phyloP scores from a whole-genome alignment of 2,797 vertebrate genomes.

The Novumbra hubbsi region DNA sequence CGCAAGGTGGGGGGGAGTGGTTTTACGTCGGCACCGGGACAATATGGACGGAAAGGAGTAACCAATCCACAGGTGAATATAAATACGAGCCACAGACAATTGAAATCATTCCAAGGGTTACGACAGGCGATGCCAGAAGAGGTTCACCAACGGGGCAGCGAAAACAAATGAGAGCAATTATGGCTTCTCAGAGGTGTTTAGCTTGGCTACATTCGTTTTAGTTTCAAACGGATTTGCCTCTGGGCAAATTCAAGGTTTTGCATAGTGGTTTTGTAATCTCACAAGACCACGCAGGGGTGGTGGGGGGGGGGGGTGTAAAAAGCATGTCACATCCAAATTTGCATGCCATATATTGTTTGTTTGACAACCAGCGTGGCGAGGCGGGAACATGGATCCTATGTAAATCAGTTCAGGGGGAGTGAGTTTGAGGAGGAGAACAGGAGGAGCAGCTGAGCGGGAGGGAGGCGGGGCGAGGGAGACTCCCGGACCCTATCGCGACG shows the following conservation, averaged over 20 bases:
- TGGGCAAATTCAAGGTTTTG: constrained; percentile 58
- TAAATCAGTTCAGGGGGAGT: constrained; percentile 45
- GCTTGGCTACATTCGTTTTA: constrained; percentile 39
- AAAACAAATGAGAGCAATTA: constrained; percentile 24
- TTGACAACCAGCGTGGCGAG: constrained; percentile 16
- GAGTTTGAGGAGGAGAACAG: not conserved
- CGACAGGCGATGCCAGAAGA: not conserved
- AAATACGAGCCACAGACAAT: not conserved
- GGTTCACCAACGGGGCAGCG: not conserved
- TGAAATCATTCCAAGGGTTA: not conserved
- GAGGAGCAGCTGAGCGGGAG: not conserved
- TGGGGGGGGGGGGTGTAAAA: constrained; percentile 7
- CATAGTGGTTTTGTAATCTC: constrained; percentile 63
- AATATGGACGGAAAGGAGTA: not conserved
- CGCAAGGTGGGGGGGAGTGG: constrained; percentile 11
- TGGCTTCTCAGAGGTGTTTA: constrained; percentile 46
- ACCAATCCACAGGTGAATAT: not conserved
- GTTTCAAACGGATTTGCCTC: constrained; percentile 53
- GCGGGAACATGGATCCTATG: constrained; percentile 45
- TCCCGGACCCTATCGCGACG: too few relatives aligned
- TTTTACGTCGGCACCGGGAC: too few relatives aligned
- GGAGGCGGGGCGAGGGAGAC: not conserved
- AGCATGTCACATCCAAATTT: constrained; percentile 57
- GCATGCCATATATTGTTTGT: constrained; percentile 56
- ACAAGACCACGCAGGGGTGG: not conserved